Conservation (phyloP, 2,797 vertebrate species). For the Telmatherina bonti region DNA sequence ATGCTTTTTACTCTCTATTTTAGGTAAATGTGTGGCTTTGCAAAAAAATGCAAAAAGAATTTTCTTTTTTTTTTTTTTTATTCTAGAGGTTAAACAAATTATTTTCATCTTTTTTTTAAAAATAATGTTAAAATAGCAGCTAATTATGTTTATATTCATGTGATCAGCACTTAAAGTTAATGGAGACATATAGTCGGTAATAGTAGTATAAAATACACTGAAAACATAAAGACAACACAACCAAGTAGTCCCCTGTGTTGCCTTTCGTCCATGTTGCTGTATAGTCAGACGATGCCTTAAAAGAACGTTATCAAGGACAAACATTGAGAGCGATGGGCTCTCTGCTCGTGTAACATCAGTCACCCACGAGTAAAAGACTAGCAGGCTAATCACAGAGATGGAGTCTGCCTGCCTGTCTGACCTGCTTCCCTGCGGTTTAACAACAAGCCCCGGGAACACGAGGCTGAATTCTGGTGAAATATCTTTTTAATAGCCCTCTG, state of each 20-base stretch:
- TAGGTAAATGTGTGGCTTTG: not conserved
- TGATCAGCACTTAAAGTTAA: not conserved
- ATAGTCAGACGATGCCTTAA: constrained; percentile 20
- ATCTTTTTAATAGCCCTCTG: constrained; percentile 43
- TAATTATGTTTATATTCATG: not conserved
- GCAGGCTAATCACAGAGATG: constrained; percentile 42
- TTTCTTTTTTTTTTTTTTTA: not conserved
- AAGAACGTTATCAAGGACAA: constrained; percentile 17
- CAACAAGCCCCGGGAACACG: constrained; percentile 34
- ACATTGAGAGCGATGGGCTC: constrained; percentile 11
- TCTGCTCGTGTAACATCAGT: constrained; percentile 28
- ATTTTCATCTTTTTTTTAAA: too few species aligned
- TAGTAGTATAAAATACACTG: not conserved
- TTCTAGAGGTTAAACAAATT: too few species aligned
- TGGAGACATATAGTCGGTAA: not conserved
- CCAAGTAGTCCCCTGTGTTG: not conserved
- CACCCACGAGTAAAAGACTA: constrained; percentile 34
- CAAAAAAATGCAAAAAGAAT: not conserved
- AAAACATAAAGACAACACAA: not conserved
- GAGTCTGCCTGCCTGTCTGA: constrained; percentile 39
- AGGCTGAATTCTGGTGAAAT: constrained; percentile 38
- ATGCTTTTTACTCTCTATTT: too few species aligned
- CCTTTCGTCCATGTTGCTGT: constrained; percentile 4
- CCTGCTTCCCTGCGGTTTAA: constrained; percentile 29
- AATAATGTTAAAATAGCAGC: not conserved